Percentiles rank a stretch among this genome's conserved stretches.
Evolutionary conservation across 2,888 invertebrate species (phyloP).

Genomic region (Macrophya annulata): DNA sequence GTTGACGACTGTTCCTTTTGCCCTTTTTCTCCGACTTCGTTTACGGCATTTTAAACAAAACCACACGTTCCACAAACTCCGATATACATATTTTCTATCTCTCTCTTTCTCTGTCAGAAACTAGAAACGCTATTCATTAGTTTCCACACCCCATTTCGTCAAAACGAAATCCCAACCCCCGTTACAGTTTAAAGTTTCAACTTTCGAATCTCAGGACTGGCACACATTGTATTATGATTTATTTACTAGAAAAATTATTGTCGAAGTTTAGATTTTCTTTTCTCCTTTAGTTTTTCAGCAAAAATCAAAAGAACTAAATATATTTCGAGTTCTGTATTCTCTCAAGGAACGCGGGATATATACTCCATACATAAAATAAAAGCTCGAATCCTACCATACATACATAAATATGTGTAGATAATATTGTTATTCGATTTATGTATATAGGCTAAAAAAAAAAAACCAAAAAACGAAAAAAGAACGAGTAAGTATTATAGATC

Average conservation of each 20-base stretch:
- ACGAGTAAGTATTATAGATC: neutral
- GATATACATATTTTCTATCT: neutral
- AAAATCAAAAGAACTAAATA: neutral
- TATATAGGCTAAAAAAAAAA: neutral
- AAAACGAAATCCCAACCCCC: neutral
- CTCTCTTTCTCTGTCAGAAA: neutral
- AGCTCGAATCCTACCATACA: neutral
- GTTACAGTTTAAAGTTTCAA: neutral
- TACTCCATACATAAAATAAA: conserved; percentile 1
- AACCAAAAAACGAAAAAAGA: too few relatives aligned
- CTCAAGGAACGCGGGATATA: neutral
- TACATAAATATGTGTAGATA: conserved; percentile 10
- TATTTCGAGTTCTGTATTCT: conserved; percentile 6
- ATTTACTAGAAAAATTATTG: neutral
- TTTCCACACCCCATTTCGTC: conserved; percentile 26
- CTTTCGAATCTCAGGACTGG: neutral
- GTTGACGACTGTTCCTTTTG: neutral
- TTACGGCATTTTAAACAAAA: neutral
- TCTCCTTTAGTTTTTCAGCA: neutral
- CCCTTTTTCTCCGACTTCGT: neutral
- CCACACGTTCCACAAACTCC: neutral
- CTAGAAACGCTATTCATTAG: conserved; percentile 19
- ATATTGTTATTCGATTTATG: neutral
- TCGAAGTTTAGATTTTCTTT: neutral
- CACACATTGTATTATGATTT: neutral